Evolutionary conservation across 2,888 invertebrate genomes (phyloP), one percentile per base, ranked within the genome.

Genomic region (Lochmaea capreae): DNA sequence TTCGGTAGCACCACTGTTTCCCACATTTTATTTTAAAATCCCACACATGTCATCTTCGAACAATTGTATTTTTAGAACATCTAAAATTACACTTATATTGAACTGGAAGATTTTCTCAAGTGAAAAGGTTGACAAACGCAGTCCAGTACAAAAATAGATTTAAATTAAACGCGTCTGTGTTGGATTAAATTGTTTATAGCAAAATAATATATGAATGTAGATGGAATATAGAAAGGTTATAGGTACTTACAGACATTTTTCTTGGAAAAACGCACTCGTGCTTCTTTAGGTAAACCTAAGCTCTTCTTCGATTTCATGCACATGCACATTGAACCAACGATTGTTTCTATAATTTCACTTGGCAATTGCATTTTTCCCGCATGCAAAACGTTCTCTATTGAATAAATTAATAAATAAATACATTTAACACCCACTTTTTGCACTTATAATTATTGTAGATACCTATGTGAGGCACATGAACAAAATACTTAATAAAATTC

Each of bases 401-500:
- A 78, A 79, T 79, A 79, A 73, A 79, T 79, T 78, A 78, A 78
- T 78, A 76, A 74, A 78, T 79, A 79, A 79, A 79, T 78, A 78
- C 76, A 78, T 76, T 77, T 77, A 76, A 77, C 79, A 78, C 79
- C 79, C 77, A 78, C 77, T 76, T 72, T 76, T 68, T 72, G 73
- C 67, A 76, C 73, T 74, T 76, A 76, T 74, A 74, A 74, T 72
- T 76, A 74, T 74, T 72, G 71, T 71, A 66, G 61, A 65, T 65
- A 65, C 71, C 63, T 68, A 46, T 59, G 58, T 73, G 52, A 66
- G 76, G 76, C 76, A 76, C 74, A 76, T 76, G 76, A 72, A 72
- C 71, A 26, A 62, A 71, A 72, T 76, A 67, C 58, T 39, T 14
- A 22, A 42, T 46, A 71, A 69, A 72, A 67, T 71, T 76, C 74